These are phyloP conservation scores for Phengaris arion DNA, from an alignment of 2,888 invertebrate genomes.

Conservation along the genomic window DNA sequence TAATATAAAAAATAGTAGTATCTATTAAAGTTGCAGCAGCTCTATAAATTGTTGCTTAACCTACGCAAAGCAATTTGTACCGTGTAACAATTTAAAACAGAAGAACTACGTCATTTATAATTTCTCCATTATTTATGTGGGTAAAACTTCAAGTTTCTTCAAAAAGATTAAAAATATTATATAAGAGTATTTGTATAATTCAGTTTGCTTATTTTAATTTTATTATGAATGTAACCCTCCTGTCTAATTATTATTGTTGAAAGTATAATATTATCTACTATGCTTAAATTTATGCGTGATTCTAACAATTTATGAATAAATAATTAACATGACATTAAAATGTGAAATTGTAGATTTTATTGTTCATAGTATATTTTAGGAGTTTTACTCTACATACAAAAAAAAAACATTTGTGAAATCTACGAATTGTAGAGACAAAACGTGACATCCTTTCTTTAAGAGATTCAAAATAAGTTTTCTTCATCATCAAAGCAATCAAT, in stretches of 20 bases:
- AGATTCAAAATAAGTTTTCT: too few species aligned
- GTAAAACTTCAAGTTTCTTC: not conserved
- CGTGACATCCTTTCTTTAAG: too few species aligned
- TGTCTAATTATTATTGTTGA: not conserved
- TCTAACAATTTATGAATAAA: not conserved
- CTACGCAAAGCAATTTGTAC: conserved; percentile 2
- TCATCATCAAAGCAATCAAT: too few species aligned
- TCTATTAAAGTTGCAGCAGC: not conserved
- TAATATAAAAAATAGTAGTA: too few species aligned
- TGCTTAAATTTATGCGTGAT: not conserved
- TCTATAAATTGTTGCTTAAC: conserved; percentile 9
- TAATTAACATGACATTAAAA: not conserved
- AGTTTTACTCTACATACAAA: not conserved
- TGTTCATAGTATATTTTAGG: not conserved
- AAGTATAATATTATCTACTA: not conserved
- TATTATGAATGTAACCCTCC: not conserved
- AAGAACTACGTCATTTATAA: conserved; percentile 8
- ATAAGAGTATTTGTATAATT: too few species aligned
- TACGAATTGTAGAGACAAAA: too few species aligned
- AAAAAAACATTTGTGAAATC: too few species aligned
- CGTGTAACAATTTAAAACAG: conserved; percentile 1
- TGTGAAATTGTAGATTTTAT: not conserved
- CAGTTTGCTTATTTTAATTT: not conserved
- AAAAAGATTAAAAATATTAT: not conserved
- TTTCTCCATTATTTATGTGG: not conserved